Evolutionary conservation across 2,113 vertebrate genomes (phyloP).

Genomic region (Zosterops pallidus): DNA sequence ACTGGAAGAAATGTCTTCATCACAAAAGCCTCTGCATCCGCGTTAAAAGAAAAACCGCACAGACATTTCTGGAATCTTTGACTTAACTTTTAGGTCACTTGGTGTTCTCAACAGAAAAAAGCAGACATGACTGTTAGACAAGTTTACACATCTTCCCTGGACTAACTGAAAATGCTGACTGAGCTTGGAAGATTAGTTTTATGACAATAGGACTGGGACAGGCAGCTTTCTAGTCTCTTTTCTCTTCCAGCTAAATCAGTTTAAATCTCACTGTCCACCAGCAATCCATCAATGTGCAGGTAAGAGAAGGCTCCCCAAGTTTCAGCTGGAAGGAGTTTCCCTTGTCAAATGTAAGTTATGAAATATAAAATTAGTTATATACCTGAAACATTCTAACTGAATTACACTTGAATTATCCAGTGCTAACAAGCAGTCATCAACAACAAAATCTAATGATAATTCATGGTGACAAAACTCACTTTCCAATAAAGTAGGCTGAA

Average conservation of each 20-base stretch:
- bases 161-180: not conserved
- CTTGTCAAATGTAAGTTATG: not conserved
- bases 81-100: not conserved
- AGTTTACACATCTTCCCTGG: not conserved
- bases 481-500: constrained; percentile 37
- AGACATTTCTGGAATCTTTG: not conserved
- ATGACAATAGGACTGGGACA: not conserved
- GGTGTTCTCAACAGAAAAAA: not conserved
- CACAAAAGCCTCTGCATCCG: not conserved
- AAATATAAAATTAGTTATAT: constrained; percentile 33
- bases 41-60: not conserved
- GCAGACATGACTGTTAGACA: not conserved
- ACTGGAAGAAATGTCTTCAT: constrained; percentile 28
- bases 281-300: not conserved
- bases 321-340: constrained; percentile 22
- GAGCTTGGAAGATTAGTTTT: not conserved
- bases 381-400: constrained; percentile 37
- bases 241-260: not conserved
- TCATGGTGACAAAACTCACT: constrained; percentile 37
- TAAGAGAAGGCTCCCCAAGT: not conserved
- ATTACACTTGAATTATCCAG: constrained; percentile 53
- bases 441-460: constrained; percentile 52
- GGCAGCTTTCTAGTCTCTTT: not conserved
- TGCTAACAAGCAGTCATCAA: constrained; percentile 44
- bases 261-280: not conserved